These are phyloP conservation scores for Papilio machaon DNA, from an alignment of 1,140 invertebrate genomes.

Conservation along the genomic window DNA sequence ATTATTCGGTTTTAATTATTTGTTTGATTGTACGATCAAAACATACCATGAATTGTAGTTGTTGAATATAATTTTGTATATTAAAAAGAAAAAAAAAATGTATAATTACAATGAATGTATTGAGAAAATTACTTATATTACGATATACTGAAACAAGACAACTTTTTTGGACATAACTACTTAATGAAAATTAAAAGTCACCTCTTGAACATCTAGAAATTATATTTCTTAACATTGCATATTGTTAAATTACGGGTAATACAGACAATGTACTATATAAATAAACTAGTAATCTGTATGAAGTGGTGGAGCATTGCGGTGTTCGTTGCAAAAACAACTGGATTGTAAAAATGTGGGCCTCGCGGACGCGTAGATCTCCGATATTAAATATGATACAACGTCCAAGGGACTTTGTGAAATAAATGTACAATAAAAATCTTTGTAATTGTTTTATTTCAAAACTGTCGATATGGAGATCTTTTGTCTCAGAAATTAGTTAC, in stretches of 20 bases:
- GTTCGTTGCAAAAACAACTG: constrained; percentile 20
- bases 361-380: background rate
- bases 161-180: background rate
- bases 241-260: constrained; percentile 26
- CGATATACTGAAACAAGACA: background rate
- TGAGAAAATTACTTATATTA: background rate
- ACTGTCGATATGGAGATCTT: background rate
- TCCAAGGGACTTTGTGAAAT: constrained; percentile 16
- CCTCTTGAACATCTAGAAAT: background rate
- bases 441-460: background rate
- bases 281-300: background rate
- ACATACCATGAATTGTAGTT: constrained; percentile 17
- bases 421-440: constrained; percentile 27
- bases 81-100: background rate
- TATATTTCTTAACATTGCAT: constrained; percentile 2
- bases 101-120: background rate
- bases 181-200: background rate
- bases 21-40: constrained; percentile 10
- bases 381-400: background rate
- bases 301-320: background rate
- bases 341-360: background rate
- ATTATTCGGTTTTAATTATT: constrained; percentile 2
- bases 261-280: background rate
- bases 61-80: constrained; percentile 4
- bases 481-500: background rate